Conservation (phyloP, 2,113 vertebrate genomes). For the Corvus cornix region DNA sequence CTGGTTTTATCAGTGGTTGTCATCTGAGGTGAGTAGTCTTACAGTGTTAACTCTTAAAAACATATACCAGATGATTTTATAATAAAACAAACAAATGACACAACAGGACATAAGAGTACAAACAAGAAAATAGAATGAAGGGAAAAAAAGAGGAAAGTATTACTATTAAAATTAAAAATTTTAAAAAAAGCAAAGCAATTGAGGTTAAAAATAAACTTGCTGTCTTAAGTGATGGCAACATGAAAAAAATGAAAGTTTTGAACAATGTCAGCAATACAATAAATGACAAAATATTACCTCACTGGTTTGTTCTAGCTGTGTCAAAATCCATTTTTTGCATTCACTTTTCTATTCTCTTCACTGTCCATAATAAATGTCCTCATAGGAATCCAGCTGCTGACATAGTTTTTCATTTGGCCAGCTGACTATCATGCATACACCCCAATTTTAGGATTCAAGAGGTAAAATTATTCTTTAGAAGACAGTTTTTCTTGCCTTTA, state of each 20-base stretch:
- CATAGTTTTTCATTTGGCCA: background rate
- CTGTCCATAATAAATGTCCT: background rate
- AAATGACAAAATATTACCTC: background rate
- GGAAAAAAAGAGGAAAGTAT: background rate
- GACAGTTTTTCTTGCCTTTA: background rate
- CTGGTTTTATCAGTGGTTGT: background rate
- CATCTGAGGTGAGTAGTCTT: background rate
- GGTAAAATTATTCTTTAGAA: background rate
- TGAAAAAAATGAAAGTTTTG: background rate
- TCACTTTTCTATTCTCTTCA: background rate
- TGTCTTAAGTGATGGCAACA: background rate
- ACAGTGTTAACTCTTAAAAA: background rate
- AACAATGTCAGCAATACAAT: background rate
- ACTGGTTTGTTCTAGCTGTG: background rate
- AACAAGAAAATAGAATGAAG: background rate
- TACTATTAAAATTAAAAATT: background rate
- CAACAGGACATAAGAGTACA: background rate
- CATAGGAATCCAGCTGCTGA: background rate
- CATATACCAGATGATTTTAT: background rate
- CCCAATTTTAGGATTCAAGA: background rate
- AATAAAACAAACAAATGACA: background rate
- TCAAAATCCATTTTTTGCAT: background rate
- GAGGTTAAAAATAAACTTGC: background rate
- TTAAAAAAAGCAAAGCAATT: background rate
- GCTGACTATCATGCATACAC: background rate